A percentile compares a stretch with the other conserved stretches of the same genome.
phyloP scores from a whole-genome alignment of 2,888 invertebrate species.

The Clunio marinus region DNA sequence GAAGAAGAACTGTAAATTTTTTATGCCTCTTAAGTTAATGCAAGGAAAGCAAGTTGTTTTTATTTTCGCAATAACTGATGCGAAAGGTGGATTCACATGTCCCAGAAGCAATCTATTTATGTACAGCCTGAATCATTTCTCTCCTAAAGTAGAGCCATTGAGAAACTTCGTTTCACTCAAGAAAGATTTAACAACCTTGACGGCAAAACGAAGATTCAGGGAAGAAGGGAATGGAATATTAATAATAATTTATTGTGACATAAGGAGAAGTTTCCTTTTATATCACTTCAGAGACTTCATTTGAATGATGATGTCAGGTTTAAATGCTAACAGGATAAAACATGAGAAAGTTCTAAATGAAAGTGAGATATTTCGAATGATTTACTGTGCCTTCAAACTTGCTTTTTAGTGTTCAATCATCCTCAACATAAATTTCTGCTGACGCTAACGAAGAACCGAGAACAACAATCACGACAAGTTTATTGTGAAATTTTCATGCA shows the following conservation, averaged over 20 bases:
- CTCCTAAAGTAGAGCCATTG: not conserved
- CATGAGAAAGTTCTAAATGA: not conserved
- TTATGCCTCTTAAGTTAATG: conserved; percentile 27
- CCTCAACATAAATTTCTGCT: too few species aligned
- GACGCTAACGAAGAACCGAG: too few species aligned
- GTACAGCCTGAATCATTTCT: not conserved
- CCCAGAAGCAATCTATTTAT: conserved; percentile 30
- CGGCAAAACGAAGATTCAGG: not conserved
- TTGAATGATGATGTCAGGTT: not conserved
- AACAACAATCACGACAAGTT: too few species aligned
- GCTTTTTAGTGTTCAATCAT: too few species aligned
- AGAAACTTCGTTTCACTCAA: not conserved
- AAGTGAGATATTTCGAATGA: too few species aligned
- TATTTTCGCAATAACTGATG: not conserved
- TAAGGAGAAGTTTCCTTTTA: not conserved
- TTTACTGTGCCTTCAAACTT: too few species aligned
- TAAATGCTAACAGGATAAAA: not conserved
- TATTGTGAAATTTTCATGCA: too few species aligned
- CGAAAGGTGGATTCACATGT: not conserved
- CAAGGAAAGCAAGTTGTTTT: not conserved
- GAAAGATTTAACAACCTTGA: not conserved
- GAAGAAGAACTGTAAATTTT: too few species aligned
- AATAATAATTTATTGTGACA: conserved; percentile 27
- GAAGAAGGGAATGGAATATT: not conserved
- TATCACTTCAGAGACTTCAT: not conserved